Base-by-base conservation (phyloP, 2,888 invertebrate genomes). In the Drosophila austrosaltans region DNA sequence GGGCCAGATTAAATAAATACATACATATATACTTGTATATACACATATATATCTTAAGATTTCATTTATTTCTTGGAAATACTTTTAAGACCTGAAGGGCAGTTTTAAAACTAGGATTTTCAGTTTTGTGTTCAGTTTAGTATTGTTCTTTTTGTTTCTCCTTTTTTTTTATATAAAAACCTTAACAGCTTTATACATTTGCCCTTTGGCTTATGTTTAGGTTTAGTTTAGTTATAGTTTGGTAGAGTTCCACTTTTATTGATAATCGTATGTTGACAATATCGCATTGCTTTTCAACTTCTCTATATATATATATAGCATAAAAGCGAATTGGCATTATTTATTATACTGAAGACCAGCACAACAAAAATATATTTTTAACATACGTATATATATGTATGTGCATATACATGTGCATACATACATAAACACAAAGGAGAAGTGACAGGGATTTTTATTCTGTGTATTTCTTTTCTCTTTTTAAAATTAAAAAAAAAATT, bases 251-350 rank as follows among this genome's bases (percentile, higher is more conserved):
- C 22, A 48, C 10, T 25, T 25, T 48, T 48, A 48, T 48, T 48
- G 48, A 48, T 48, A 48, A 48, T 48, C 48, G 22, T 22, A 10
- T 48, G 10, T 6, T 25, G 25, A 48, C 25, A 48, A 25, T 48
- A 22, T 25, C 20, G 48, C 7, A 48, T 48, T 10, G 48, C 48
- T 48, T 48, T 48, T 7, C 22, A n/a, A 25, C 48, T 48, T 48
- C 48, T 25, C 10, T 10, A 25, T 48, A 48, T 48, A 48, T 48
- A 25, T 48, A 25, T 48, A 48, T 80, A 88, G 75, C 82, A 78
- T 81, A 86, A 67, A 83, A 83, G 84, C 87, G 87, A 81, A 75
- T 77, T 72, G 67, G 77, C 77, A 81, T 48, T 77, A 71, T 81
- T 75, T 82, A 69, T 63, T 64, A 44, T 72, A 48, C 48, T 48